Base-by-base conservation (phyloP, 2,797 vertebrate genomes). In the Crenuchus spilurus region DNA sequence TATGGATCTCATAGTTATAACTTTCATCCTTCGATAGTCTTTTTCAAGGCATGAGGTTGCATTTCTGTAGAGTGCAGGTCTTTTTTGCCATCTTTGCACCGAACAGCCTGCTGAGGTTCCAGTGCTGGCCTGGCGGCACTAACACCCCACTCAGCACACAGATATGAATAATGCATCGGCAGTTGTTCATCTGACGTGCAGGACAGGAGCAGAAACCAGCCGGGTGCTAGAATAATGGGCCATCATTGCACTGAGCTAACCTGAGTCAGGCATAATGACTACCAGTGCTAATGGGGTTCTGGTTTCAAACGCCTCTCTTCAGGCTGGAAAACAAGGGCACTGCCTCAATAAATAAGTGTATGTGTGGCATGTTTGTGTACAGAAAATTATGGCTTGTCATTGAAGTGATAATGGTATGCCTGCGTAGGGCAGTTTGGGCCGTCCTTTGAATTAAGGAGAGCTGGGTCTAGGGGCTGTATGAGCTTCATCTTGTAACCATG, bases 311-410 rank as follows among this genome's bases (percentile, higher is more conserved):
- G n/a, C n/a, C 31, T 44, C 46, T 81, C 73, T 79, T 79, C 35
- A 3, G 30, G 13, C 49, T 68, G 58, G 72, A 74, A 81, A 62
- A 71, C 41, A 72, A 75, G 65, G 55, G 51, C 71, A 73, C 22
- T 61, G 73, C 72, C 79, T 82, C 81, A 80, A 87, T 82, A 79
- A 86, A 85, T 78, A 81, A 80, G 69, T 57, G 71, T 79, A 69
- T 79, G 64, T 63, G 79, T 79, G 79, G 66, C 71, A 81, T 82
- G 81, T 87, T 84, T 89, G 83, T 71, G 52, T 54, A 24, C 49
- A 61, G 78, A 77, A 64, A 84, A 87, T 85, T 66, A 70, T 31
- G 77, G 74, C 87, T 77, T 79, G 75, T 85, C 80, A 80, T 84
- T 87, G 82, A 80, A 84, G 77, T 73, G 77, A 85, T 84, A 80